Evolutionary conservation across 2,113 vertebrate genomes (phyloP).

Genomic region (Spea bombifrons): DNA sequence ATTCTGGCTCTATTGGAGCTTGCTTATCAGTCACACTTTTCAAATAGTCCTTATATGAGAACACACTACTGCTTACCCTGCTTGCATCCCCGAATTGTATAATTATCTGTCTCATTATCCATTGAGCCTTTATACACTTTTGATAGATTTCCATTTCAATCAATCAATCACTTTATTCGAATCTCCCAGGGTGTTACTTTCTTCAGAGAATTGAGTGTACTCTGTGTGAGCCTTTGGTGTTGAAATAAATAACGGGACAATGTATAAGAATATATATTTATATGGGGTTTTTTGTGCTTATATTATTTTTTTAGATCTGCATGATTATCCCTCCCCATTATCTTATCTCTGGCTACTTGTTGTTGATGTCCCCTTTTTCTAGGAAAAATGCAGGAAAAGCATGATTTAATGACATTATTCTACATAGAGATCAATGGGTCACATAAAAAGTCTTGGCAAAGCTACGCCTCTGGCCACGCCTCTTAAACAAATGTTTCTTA

Average conservation of each 20-base stretch:
- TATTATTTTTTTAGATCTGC: too few relatives aligned
- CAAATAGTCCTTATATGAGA: background rate
- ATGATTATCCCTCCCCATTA: too few relatives aligned
- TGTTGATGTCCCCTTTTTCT: too few relatives aligned
- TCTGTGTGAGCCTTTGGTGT: background rate
- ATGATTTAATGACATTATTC: too few relatives aligned
- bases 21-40: slow-evolving; percentile 5
- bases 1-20: slow-evolving; percentile 34
- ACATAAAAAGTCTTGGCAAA: too few relatives aligned
- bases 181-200: slow-evolving; percentile 5
- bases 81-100: background rate
- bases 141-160: slow-evolving; percentile 5
- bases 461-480: too few relatives aligned
- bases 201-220: slow-evolving; percentile 6
- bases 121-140: background rate
- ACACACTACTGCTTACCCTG: background rate
- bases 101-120: slow-evolving; percentile 13
- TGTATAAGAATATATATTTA: too few relatives aligned
- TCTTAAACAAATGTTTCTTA: too few relatives aligned
- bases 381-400: too few relatives aligned
- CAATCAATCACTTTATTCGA: slow-evolving; percentile 3
- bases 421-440: too few relatives aligned
- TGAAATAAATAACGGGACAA: background rate
- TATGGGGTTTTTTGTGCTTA: too few relatives aligned
- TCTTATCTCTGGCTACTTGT: too few relatives aligned